A percentile compares a stretch with the other conserved stretches of the same genome.
These are phyloP conservation scores for Drosophila eugracilis DNA, from an alignment of 1,140 invertebrate genomes.

Conservation along the genomic window DNA sequence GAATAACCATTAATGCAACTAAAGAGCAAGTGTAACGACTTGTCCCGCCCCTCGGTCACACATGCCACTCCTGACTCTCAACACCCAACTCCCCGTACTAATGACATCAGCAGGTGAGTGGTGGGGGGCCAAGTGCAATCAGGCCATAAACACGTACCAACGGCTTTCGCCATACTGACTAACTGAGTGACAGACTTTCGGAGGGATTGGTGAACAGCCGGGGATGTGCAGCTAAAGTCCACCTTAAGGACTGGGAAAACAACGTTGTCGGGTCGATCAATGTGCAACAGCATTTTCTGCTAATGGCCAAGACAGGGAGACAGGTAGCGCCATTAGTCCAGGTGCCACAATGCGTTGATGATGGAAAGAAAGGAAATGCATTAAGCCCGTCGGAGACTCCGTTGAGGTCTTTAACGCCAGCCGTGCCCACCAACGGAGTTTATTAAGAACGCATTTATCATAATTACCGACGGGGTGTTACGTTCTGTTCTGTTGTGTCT, in stretches of 20 bases:
- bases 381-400: slow-evolving; percentile 42
- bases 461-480: slow-evolving; percentile 56
- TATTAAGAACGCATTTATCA: slow-evolving; percentile 77
- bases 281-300: slow-evolving; percentile 53
- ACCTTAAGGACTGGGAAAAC: slow-evolving; percentile 7
- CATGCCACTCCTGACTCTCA: not conserved
- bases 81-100: no score
- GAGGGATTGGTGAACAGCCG: slow-evolving; percentile 12
- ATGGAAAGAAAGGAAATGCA: slow-evolving; percentile 62
- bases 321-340: slow-evolving; percentile 74
- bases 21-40: slow-evolving; percentile 31
- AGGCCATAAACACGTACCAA: slow-evolving; percentile 55
- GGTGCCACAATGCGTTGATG: slow-evolving; percentile 40
- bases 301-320: slow-evolving; percentile 58
- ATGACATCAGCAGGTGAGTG: slow-evolving; percentile 59
- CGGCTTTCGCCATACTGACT: slow-evolving; percentile 17
- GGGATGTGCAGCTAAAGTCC: not conserved
- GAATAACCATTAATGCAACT: slow-evolving; percentile 69
- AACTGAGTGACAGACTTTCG: slow-evolving; percentile 34
- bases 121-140: slow-evolving; percentile 42
- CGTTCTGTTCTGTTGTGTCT: slow-evolving; percentile 8
- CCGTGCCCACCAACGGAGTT: slow-evolving; percentile 28
- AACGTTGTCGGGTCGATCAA: slow-evolving; percentile 45
- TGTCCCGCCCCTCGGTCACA: slow-evolving; percentile 10
- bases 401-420: slow-evolving; percentile 35